A percentile compares a stretch with the other conserved stretches of the same genome.
phyloP scores from a whole-genome alignment of 2,113 vertebrate species.

The Pycnonotus jocosus region DNA sequence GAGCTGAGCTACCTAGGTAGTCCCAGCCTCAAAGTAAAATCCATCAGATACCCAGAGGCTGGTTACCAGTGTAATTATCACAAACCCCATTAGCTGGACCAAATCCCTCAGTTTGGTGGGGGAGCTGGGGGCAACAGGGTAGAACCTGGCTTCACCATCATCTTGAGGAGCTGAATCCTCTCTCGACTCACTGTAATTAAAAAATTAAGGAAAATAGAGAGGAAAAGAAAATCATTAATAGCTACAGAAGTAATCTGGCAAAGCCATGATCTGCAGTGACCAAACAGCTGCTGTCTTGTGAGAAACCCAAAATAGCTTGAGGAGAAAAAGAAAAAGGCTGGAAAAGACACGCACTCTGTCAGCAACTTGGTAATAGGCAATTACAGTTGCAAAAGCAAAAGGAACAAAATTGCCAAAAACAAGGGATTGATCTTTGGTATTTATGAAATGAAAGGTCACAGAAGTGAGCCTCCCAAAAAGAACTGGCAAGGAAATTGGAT shows the following conservation, averaged over 20 bases:
- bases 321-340: neutral
- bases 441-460: slow-evolving; percentile 25
- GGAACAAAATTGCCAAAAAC: neutral
- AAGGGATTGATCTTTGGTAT: neutral
- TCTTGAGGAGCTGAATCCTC: neutral
- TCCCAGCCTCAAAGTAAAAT: neutral
- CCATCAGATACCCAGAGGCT: neutral
- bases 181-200: neutral
- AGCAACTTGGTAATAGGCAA: neutral
- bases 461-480: neutral
- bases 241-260: neutral
- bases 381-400: neutral
- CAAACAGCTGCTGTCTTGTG: neutral
- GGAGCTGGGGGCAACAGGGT: neutral
- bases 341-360: fast-evolving
- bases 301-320: neutral
- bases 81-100: neutral
- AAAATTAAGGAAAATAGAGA: neutral
- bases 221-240: neutral
- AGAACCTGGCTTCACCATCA: neutral
- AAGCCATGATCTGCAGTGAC: neutral
- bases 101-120: neutral
- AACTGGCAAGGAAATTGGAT: neutral
- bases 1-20: neutral
- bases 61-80: neutral